Evolutionary conservation across 1,140 invertebrate genomes (phyloP), one percentile per base, ranked within the genome.

Genomic region (Elymnias hypermnestra): DNA sequence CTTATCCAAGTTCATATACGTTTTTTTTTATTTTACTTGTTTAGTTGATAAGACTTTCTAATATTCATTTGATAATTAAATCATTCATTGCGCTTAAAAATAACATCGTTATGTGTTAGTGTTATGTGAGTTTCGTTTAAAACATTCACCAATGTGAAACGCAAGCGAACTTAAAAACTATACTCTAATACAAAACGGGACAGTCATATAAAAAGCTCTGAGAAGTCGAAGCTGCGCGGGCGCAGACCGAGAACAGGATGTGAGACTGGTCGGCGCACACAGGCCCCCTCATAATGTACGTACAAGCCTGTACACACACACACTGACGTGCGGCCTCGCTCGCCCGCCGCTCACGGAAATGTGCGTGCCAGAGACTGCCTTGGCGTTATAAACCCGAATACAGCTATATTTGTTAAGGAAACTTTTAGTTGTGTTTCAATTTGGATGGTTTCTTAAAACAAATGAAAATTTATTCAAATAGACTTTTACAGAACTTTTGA

Each of bases 121-220:
- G n/a, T n/a, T n/a, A n/a, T n/a, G n/a, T n/a, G n/a, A n/a, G n/a
- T n/a, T n/a, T n/a, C n/a, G n/a, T n/a, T n/a, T n/a, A 45, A 38
- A 46, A 45, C 26, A 45, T 25, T 28, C 33, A 31, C 22, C 14
- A n/a, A n/a, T 10, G 18, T 15, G 33, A 44, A 53, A 45, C 50
- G 37, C 37, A 51, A 44, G 45, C 37, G 19, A 48, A 48, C 31
- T 26, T 43, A 35, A 50, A 50, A 42, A n/a, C 31, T 52, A 38
- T 38, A 50, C 23, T 35, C 39, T 38, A 42, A 50, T 50, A 42
- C 33, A 23, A 58, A 63, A 63, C 56, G 55, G 73, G 63, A 55
- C 64, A 71, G 65, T 67, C 55, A 73, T 82, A 78, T 85, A 83
- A 85, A 85, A 85, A 85, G 81, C 78, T 84, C 71, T 51, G 55